Conservation (phyloP, 2,888 invertebrate genomes). For the Volucella zonaria region DNA sequence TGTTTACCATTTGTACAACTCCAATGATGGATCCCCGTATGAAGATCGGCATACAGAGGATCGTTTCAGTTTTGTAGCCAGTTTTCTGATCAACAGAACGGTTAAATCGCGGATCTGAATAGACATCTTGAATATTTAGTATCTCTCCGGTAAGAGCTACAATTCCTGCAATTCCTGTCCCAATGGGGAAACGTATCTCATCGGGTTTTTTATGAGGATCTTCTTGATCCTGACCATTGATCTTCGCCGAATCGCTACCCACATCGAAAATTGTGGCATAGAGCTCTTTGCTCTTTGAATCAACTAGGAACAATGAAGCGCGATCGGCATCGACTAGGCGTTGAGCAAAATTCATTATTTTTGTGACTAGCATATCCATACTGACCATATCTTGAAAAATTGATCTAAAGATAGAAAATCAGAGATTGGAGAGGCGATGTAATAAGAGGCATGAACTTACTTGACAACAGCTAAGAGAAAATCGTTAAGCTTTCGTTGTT, state of each 20-base stretch:
- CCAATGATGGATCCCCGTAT: conserved; percentile 90
- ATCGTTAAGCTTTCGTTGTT: conserved; percentile 89
- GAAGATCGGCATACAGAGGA: conserved; percentile 94
- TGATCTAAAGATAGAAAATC: conserved; percentile 84
- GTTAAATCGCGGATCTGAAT: conserved; percentile 90
- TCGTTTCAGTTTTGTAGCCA: conserved; percentile 88
- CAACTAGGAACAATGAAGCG: conserved; percentile 92
- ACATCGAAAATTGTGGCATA: conserved; percentile 93
- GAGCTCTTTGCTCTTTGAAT: conserved; percentile 88
- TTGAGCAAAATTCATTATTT: conserved; percentile 93
- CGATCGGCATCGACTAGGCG: conserved; percentile 91
- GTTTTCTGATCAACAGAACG: conserved; percentile 87
- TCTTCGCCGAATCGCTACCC: conserved; percentile 80
- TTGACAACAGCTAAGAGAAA: conserved; percentile 91
- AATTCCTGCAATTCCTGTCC: conserved; percentile 91
- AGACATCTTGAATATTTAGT: conserved; percentile 92
- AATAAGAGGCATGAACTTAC: conserved; percentile 83
- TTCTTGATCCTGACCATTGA: conserved; percentile 75
- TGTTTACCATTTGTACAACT: conserved; percentile 94
- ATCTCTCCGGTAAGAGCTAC: conserved; percentile 91
- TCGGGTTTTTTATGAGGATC: conserved; percentile 81
- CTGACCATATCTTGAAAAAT: conserved; percentile 95
- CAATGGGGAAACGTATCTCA: conserved; percentile 88
- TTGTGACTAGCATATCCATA: conserved; percentile 91
- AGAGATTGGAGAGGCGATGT: neutral